Evolutionary conservation across 2,797 vertebrate genomes (phyloP), one percentile per base, ranked within the genome.

Genomic region (Leuciscus waleckii): DNA sequence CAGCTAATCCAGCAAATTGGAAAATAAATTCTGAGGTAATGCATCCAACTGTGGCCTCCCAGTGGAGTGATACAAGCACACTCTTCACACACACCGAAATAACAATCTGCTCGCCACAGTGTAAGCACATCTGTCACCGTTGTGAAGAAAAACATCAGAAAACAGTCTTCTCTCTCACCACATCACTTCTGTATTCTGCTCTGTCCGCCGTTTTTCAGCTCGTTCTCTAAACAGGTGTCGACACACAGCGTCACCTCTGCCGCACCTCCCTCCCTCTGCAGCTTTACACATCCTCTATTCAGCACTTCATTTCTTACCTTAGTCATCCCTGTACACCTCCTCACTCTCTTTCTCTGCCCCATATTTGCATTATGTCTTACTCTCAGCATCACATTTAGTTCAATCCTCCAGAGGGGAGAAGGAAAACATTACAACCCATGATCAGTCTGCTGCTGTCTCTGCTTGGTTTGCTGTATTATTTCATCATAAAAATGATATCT

Each of bases 401-500:
- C 43, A 68, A 68, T 77, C 32, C 82, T 54, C 61, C 19, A 54
- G 17, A 78, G 46, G 49, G 35, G 13, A 77, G 35, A 29, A 41
- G n/a, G 26, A 54, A 83, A 56, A 54, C 82, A 67, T 83, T 83
- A 67, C 58, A 68, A 77, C 54, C 32, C 61, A 83, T 76, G 63
- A 77, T 68, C 43, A 17, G 49, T 26, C 51, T 61, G n/a, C 39
- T 6, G 23, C 43, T 81, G 58, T 75, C 75, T 68, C 75, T 67
- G 76, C 41, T 69, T 76, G 26, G 37, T 82, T 88, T 89, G 88
- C 77, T 87, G 87, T 88, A 71, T 81, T 86, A 87, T 86, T 90
- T 91, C 82, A 91, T 87, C 88, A 87, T 68, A 83, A 19, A 76
- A 67, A 35, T 51, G 17, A 49, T 88, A 90, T 86, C 83, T 69